Conservation (phyloP, 1,140 invertebrate genomes). For the Drosophila jambulina region DNA sequence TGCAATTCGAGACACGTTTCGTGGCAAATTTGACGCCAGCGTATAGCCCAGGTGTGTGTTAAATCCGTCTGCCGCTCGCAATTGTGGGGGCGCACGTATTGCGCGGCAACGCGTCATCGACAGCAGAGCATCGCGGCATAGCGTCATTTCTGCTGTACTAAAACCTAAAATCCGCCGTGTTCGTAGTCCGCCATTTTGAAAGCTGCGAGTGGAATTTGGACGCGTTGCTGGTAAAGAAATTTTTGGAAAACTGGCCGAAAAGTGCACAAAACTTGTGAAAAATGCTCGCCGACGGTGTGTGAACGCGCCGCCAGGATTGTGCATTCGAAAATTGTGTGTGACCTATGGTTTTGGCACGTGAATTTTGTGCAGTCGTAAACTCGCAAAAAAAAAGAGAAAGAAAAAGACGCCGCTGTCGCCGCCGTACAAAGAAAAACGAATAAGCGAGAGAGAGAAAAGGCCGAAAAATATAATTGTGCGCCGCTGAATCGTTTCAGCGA, state of each 20-base stretch:
- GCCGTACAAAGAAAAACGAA: slow-evolving; percentile 63
- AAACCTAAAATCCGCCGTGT: slow-evolving; percentile 82
- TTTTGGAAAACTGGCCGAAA: slow-evolving; percentile 69
- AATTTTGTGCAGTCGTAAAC: slow-evolving; percentile 71
- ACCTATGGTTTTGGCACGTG: slow-evolving; percentile 69
- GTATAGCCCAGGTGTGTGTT: slow-evolving; percentile 56
- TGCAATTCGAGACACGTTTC: slow-evolving; percentile 51
- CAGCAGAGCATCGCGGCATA: slow-evolving; percentile 47
- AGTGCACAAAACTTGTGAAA: slow-evolving; percentile 66
- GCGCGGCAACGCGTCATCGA: slow-evolving; percentile 18
- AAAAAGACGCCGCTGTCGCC: slow-evolving; percentile 61
- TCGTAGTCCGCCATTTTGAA: slow-evolving; percentile 85
- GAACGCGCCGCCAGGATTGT: slow-evolving; percentile 40
- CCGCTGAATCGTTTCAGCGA: slow-evolving; percentile 55
- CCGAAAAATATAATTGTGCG: slow-evolving; percentile 58
- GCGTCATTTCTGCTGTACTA: slow-evolving; percentile 84
- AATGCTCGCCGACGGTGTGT: slow-evolving; percentile 46
- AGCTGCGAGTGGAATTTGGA: slow-evolving; percentile 85
- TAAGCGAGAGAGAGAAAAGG: slow-evolving; percentile 49
- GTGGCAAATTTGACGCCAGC: slow-evolving; percentile 47
- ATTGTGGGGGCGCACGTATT: slow-evolving; percentile 15
- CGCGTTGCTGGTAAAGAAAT: slow-evolving; percentile 82
- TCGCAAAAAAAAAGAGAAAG: slow-evolving; percentile 58
- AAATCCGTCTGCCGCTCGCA: slow-evolving; percentile 10
- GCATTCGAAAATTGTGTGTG: slow-evolving; percentile 63